A percentile compares a stretch with the other conserved stretches of the same genome.
These are phyloP conservation scores for Littorina saxatilis DNA, from an alignment of 1,140 invertebrate species.

Conservation along the genomic window DNA sequence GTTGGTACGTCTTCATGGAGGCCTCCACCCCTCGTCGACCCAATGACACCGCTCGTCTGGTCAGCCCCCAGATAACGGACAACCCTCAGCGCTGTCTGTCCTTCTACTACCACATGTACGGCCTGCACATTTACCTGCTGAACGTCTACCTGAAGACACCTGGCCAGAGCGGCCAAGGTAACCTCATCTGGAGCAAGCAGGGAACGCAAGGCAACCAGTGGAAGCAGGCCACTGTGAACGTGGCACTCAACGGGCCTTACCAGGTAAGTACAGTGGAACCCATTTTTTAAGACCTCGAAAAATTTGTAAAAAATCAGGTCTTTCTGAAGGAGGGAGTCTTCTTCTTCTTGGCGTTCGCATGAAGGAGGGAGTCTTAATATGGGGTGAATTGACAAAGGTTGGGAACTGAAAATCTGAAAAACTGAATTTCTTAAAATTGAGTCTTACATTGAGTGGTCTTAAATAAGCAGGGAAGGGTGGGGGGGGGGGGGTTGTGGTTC, in stretches of 20 bases:
- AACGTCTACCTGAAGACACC: constrained; percentile 53
- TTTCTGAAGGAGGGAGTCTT: neutral
- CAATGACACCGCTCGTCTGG: constrained; percentile 82
- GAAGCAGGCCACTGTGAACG: constrained; percentile 60
- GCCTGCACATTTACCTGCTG: constrained; percentile 48
- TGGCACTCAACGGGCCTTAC: constrained; percentile 60
- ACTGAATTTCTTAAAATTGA: too few relatives aligned
- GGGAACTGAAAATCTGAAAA: too few relatives aligned
- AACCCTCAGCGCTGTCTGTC: constrained; percentile 62
- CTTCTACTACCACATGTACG: constrained; percentile 75
- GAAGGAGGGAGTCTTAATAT: neutral
- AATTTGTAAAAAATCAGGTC: neutral
- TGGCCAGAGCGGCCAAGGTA: constrained; percentile 23
- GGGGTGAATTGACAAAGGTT: neutral
- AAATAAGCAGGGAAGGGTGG: too few relatives aligned
- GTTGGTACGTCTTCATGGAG: constrained; percentile 68
- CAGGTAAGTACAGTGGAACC: constrained; percentile 47
- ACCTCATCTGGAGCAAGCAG: constrained; percentile 58
- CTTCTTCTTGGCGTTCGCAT: neutral
- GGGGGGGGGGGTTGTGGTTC: too few relatives aligned
- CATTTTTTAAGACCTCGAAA: neutral
- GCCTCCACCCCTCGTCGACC: constrained; percentile 53
- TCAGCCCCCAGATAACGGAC: constrained; percentile 75
- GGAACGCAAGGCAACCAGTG: constrained; percentile 70
- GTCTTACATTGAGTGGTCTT: too few relatives aligned